A percentile compares a stretch with the other conserved stretches of the same genome.
Evolutionary conservation across 2,888 invertebrate genomes (phyloP).

Genomic region (Suillia variegata): DNA sequence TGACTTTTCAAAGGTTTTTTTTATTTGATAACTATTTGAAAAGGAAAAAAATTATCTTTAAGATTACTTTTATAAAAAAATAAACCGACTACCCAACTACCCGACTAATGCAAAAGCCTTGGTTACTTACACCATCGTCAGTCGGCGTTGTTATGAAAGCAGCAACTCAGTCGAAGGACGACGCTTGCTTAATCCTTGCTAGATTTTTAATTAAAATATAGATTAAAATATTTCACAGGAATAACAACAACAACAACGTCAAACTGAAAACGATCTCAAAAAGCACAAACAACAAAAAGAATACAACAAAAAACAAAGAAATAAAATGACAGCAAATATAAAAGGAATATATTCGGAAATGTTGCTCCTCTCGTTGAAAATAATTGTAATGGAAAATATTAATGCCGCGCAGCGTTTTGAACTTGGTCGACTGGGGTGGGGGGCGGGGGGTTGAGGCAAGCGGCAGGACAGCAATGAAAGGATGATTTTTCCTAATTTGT

Average conservation of each 20-base stretch:
- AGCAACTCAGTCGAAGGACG: not conserved
- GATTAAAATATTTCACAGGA: constrained; percentile 19
- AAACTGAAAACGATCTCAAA: not conserved
- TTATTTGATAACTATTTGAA: no score
- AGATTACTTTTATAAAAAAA: no score
- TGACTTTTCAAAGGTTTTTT: no score
- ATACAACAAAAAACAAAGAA: constrained; percentile 1
- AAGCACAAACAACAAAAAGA: not conserved
- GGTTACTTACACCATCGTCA: no score
- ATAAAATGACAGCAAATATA: not conserved
- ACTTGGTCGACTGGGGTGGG: not conserved
- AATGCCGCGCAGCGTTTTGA: not conserved
- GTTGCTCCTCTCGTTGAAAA: not conserved
- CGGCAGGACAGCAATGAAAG: no score
- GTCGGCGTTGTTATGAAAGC: constrained; percentile 11
- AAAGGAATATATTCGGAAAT: not conserved
- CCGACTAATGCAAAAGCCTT: no score
- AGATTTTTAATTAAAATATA: constrained; percentile 28
- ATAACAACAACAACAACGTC: not conserved
- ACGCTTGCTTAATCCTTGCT: constrained; percentile 10
- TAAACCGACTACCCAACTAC: no score
- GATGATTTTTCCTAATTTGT: constrained; percentile 1
- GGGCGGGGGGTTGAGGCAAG: not conserved
- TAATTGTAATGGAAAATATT: constrained; percentile 11
- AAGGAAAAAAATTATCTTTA: no score